Conservation (phyloP, 2,888 invertebrate genomes). For the Xylota segnis region DNA sequence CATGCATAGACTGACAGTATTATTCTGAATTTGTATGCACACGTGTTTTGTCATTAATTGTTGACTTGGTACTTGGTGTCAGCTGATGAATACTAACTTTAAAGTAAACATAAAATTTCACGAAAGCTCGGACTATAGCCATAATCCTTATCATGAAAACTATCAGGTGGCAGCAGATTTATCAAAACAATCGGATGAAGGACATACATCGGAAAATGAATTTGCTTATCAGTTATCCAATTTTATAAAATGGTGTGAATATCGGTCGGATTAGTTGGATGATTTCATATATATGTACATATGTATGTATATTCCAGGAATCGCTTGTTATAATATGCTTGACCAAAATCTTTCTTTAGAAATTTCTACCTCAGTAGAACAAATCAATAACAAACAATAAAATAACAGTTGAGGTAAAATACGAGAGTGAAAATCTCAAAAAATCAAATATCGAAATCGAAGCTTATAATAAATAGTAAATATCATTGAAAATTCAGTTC, state of each 20-base stretch:
- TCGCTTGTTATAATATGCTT: conserved; percentile 9
- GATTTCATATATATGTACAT: conserved; percentile 17
- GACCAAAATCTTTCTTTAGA: background rate
- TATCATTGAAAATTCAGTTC: too few relatives aligned
- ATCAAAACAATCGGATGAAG: conserved; percentile 14
- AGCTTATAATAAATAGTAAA: too few relatives aligned
- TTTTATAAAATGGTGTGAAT: conserved; percentile 17
- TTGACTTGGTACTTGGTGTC: background rate
- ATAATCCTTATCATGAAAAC: conserved; percentile 4
- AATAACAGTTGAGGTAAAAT: too few relatives aligned
- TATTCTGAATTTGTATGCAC: too few relatives aligned
- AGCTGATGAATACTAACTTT: background rate
- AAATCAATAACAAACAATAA: background rate
- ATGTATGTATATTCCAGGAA: conserved; percentile 8
- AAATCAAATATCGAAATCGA: too few relatives aligned
- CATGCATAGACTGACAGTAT: too few relatives aligned
- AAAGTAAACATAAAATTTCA: background rate
- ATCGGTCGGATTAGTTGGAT: background rate
- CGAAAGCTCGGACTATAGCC: background rate
- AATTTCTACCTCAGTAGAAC: conserved; percentile 18
- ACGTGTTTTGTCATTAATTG: too few relatives aligned
- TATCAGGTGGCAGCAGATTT: conserved; percentile 22
- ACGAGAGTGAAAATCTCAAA: too few relatives aligned
- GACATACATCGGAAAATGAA: conserved; percentile 14
- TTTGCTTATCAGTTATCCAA: conserved; percentile 1